phyloP scores from a whole-genome alignment of 2,113 vertebrate genomes.

The Cricetomys ansorgei region DNA sequence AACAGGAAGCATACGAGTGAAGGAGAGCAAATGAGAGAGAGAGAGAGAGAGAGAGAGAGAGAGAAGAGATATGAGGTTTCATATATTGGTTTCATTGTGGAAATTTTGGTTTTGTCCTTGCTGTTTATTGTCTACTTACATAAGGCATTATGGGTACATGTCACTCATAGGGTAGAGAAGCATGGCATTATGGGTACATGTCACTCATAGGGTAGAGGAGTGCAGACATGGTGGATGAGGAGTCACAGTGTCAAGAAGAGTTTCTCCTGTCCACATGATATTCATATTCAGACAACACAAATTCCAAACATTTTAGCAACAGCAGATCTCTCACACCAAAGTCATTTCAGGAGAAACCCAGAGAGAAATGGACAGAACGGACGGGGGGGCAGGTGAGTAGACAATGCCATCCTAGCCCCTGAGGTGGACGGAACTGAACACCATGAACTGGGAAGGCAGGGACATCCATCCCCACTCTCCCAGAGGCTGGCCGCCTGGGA shows the following conservation, averaged over 20 bases:
- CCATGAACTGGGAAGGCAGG: neutral
- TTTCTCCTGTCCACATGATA: neutral
- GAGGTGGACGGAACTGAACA: neutral
- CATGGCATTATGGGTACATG: neutral
- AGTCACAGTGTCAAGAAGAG: neutral
- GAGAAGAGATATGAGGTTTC: neutral
- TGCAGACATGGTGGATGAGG: no score
- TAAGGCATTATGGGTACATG: neutral
- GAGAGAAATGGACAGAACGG: neutral
- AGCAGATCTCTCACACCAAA: neutral
- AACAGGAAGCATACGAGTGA: neutral
- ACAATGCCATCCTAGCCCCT: neutral
- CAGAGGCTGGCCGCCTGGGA: neutral
- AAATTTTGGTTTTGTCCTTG: neutral
- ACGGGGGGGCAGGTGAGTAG: no score
- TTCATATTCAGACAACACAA: neutral
- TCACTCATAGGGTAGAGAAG: neutral
- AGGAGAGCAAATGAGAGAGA: no score
- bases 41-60: neutral
- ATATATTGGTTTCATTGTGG: neutral
- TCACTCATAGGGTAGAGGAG: neutral
- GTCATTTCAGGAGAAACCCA: neutral
- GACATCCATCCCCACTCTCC: neutral
- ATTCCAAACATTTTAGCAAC: neutral
- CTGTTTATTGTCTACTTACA: neutral